Percentiles rank a stretch among this genome's conserved stretches.
Conservation (phyloP, 53 echinoderm and acorn worm species). For the Henricia sp. region DNA sequence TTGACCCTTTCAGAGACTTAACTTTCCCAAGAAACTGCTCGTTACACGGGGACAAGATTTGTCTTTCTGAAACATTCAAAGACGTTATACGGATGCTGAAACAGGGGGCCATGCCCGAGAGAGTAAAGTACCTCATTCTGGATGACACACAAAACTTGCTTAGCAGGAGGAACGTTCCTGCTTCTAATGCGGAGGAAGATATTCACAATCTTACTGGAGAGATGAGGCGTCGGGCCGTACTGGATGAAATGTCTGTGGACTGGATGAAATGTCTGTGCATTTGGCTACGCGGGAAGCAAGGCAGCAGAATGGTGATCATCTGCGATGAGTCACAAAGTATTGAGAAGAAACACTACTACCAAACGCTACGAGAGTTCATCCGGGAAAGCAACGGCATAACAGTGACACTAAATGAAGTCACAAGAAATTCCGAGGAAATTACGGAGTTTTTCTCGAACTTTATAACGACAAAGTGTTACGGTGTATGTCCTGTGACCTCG, state of each 20-base stretch:
- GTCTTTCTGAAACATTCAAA: slow-evolving; percentile 19
- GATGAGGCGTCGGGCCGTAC: slow-evolving; percentile 15
- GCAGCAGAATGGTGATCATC: slow-evolving; percentile 16
- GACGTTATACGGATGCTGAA: background rate
- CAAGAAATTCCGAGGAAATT: slow-evolving; percentile 29
- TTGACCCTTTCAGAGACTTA: background rate
- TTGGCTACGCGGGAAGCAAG: slow-evolving; percentile 14
- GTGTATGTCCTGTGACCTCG: slow-evolving; percentile 2
- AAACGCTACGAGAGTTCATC: slow-evolving; percentile 24
- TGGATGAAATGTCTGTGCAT: slow-evolving; percentile 29
- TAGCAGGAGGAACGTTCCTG: slow-evolving; percentile 23
- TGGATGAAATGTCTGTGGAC: background rate
- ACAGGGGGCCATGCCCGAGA: slow-evolving; percentile 20
- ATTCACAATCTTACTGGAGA: background rate
- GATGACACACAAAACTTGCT: slow-evolving; percentile 46
- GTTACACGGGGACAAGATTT: slow-evolving; percentile 6
- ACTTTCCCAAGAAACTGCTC: slow-evolving; percentile 16
- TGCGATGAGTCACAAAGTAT: slow-evolving; percentile 33
- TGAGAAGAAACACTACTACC: slow-evolving; percentile 20
- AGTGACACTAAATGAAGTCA: slow-evolving; percentile 17
- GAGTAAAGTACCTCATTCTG: slow-evolving; percentile 15
- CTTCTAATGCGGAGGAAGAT: slow-evolving; percentile 21
- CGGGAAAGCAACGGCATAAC: slow-evolving; percentile 8
- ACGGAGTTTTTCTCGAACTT: slow-evolving; percentile 23
- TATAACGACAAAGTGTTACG: slow-evolving; percentile 19